Evolutionary conservation across 2,113 vertebrate species (phyloP).

Genomic region (Riparia riparia): DNA sequence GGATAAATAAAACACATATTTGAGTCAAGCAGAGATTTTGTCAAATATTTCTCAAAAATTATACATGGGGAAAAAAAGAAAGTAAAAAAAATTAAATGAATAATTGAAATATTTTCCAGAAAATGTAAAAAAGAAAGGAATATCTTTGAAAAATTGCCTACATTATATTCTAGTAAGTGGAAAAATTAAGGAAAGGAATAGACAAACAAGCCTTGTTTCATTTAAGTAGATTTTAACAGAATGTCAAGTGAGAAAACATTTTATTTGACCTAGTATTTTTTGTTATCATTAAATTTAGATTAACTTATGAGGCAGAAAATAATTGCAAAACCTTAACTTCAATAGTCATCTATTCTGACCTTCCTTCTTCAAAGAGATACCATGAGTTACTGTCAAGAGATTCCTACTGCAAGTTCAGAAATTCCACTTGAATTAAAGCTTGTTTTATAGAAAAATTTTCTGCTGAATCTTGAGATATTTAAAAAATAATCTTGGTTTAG

Average conservation of each 20-base stretch:
- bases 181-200: background rate
- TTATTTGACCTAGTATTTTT: background rate
- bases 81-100: background rate
- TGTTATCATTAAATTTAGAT: background rate
- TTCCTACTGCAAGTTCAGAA: background rate
- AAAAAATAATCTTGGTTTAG: background rate
- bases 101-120: background rate
- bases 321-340: background rate
- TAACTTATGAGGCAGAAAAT: background rate
- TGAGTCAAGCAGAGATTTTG: background rate
- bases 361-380: background rate
- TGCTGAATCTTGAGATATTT: background rate
- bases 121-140: background rate
- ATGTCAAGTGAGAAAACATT: background rate
- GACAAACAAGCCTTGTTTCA: background rate
- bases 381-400: background rate
- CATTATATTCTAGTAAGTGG: background rate
- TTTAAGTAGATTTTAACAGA: background rate
- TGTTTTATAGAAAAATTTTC: background rate
- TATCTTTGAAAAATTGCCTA: background rate
- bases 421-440: background rate
- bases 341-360: background rate
- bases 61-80: background rate
- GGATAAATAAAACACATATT: background rate
- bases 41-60: background rate